These are phyloP conservation scores for Plebejus anna DNA, from an alignment of 2,888 invertebrate species.

Conservation along the genomic window DNA sequence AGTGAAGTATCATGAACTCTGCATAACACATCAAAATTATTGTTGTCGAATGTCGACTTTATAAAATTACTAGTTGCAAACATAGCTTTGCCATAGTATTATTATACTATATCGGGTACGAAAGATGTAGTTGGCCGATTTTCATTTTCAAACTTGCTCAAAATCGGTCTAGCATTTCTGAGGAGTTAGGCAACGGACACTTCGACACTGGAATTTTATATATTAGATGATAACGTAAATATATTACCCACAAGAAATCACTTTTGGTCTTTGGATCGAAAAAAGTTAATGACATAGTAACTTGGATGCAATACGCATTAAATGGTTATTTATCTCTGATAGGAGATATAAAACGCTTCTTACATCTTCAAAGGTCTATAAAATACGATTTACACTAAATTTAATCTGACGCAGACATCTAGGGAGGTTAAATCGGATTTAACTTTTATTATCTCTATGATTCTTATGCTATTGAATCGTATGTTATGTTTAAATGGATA, in stretches of 20 bases:
- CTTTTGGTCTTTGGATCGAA: not conserved
- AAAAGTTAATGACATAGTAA: conserved; percentile 4
- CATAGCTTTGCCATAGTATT: too few relatives aligned
- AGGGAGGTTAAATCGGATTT: not conserved
- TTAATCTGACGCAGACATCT: conserved; percentile 13
- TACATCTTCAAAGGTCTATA: conserved; percentile 1
- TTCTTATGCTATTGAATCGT: not conserved
- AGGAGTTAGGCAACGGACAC: too few relatives aligned
- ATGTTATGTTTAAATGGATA: not conserved
- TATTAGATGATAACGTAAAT: not conserved
- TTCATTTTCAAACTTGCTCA: too few relatives aligned
- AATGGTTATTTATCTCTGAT: conserved; percentile 20
- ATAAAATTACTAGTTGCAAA: too few relatives aligned
- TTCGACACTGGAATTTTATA: not conserved
- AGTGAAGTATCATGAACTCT: too few relatives aligned
- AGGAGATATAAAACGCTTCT: conserved; percentile 6
- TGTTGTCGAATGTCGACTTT: too few relatives aligned
- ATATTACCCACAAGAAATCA: not conserved
- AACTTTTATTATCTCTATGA: conserved; percentile 1
- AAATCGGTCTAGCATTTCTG: too few relatives aligned
- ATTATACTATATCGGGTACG: too few relatives aligned
- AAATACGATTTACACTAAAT: conserved; percentile 1
- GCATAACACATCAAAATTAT: too few relatives aligned
- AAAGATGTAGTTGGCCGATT: too few relatives aligned
- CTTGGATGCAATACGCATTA: not conserved